Conservation (phyloP, 2,113 vertebrate genomes). For the Panthera uncia region DNA sequence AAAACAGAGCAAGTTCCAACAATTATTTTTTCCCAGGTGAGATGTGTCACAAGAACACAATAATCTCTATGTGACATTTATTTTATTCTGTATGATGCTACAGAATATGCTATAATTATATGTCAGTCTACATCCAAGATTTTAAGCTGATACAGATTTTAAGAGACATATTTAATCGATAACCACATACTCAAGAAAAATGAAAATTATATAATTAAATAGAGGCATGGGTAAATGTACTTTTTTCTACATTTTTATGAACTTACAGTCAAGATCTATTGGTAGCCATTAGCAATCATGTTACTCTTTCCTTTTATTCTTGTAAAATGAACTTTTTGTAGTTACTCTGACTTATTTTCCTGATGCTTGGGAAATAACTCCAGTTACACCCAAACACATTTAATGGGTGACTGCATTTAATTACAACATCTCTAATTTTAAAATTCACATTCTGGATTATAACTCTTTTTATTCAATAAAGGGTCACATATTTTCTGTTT, state of each 20-base stretch:
- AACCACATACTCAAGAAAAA: background rate
- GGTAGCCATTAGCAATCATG: background rate
- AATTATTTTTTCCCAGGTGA: background rate
- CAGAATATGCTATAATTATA: background rate
- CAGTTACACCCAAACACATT: background rate
- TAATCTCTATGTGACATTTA: background rate
- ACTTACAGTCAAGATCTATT: background rate
- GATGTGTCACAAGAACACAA: background rate
- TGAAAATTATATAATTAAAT: background rate
- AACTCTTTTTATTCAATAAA: background rate
- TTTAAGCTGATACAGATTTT: background rate
- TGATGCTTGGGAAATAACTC: conserved; percentile 20
- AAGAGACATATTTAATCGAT: background rate
- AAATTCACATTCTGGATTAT: background rate
- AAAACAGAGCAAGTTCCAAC: background rate
- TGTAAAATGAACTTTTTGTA: background rate
- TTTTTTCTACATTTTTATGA: background rate
- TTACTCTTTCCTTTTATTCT: background rate
- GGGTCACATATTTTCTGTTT: background rate
- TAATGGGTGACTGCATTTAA: background rate
- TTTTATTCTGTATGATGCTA: background rate
- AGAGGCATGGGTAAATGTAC: background rate
- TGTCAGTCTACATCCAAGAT: background rate
- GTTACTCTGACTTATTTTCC: conserved; percentile 42
- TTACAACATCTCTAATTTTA: background rate